Percentiles rank a stretch among this genome's conserved stretches.
Conservation (phyloP, 1,140 invertebrate genomes). For the Ptiloglossa arizonensis region DNA sequence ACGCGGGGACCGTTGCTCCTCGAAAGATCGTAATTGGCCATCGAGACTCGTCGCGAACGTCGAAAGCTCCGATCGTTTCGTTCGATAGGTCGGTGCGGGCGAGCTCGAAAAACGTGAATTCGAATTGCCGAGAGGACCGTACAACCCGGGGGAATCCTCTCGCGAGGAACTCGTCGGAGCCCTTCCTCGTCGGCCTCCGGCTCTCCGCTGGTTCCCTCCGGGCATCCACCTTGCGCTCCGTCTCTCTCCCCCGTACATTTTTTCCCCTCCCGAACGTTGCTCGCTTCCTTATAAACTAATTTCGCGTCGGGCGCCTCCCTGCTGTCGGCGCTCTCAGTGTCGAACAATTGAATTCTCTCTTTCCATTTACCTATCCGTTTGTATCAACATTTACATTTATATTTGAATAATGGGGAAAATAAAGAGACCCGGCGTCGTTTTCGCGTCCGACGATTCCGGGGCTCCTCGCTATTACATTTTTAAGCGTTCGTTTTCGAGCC, state of each 20-base stretch:
- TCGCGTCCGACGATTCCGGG: slow-evolving; percentile 57
- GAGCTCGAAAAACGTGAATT: slow-evolving; percentile 15
- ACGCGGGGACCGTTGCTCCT: too few relatives aligned
- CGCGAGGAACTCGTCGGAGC: slow-evolving; percentile 24
- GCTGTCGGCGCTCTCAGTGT: slow-evolving; percentile 58
- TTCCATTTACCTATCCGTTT: slow-evolving; percentile 82
- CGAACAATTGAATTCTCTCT: slow-evolving; percentile 82
- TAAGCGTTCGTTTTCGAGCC: slow-evolving; percentile 81
- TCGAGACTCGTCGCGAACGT: too few relatives aligned
- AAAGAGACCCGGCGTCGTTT: slow-evolving; percentile 74
- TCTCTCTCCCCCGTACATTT: slow-evolving; percentile 48
- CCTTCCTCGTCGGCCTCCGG: background rate
- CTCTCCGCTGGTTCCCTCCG: background rate
- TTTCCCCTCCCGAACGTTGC: slow-evolving; percentile 50
- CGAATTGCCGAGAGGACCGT: slow-evolving; percentile 14
- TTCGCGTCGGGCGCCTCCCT: slow-evolving; percentile 69
- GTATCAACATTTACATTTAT: slow-evolving; percentile 83
- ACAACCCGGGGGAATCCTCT: slow-evolving; percentile 33
- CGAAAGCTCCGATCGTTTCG: too few relatives aligned
- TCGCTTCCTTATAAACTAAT: slow-evolving; percentile 82
- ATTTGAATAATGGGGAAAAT: slow-evolving; percentile 83
- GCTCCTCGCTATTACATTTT: slow-evolving; percentile 80
- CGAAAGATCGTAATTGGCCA: too few relatives aligned
- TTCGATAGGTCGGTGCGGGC: too few relatives aligned
- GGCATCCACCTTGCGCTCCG: background rate